Percentiles rank a stretch among this genome's conserved stretches.
Conservation (phyloP, 2,888 invertebrate species). For the Tetropium fuscum region DNA sequence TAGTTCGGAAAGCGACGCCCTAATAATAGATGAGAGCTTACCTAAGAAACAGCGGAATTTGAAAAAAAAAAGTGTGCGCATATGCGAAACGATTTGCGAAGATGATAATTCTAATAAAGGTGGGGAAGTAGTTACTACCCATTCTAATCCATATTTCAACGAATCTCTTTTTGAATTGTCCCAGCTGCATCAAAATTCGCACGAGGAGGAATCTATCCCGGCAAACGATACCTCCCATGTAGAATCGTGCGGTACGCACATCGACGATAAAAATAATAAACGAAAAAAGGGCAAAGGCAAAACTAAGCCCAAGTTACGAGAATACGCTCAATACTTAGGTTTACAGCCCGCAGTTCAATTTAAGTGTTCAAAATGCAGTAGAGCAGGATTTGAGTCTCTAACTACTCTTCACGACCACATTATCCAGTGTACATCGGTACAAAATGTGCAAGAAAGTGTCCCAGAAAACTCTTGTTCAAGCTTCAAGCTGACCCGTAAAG, state of each 20-base stretch:
- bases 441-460: constrained; percentile 48
- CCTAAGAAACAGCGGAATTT: constrained; percentile 45
- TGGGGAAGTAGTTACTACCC: constrained; percentile 44
- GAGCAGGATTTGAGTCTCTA: constrained; percentile 75
- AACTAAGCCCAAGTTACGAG: constrained; percentile 61
- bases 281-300: constrained; percentile 49
- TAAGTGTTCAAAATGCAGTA: constrained; percentile 81
- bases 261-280: constrained; percentile 29
- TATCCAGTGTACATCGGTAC: constrained; percentile 68
- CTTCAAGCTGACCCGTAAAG: constrained; percentile 79
- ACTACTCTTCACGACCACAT: constrained; percentile 78
- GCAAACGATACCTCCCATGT: constrained; percentile 22
- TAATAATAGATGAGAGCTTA: constrained; percentile 62
- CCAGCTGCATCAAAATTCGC: constrained; percentile 51
- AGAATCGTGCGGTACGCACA: constrained; percentile 24
- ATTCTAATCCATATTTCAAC: constrained; percentile 63
- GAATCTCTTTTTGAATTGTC: constrained; percentile 63
- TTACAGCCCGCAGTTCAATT: constrained; percentile 78
- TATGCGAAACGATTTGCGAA: constrained; percentile 22
- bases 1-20: constrained; percentile 63
- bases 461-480: constrained; percentile 66
- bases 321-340: constrained; percentile 80
- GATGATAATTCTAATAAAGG: constrained; percentile 33
- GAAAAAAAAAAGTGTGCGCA: constrained; percentile 42
- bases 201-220: constrained; percentile 32